A percentile compares a stretch with the other conserved stretches of the same genome.
These are phyloP conservation scores for Hofmannophila pseudospretella DNA, from an alignment of 2,888 invertebrate genomes.

Conservation along the genomic window DNA sequence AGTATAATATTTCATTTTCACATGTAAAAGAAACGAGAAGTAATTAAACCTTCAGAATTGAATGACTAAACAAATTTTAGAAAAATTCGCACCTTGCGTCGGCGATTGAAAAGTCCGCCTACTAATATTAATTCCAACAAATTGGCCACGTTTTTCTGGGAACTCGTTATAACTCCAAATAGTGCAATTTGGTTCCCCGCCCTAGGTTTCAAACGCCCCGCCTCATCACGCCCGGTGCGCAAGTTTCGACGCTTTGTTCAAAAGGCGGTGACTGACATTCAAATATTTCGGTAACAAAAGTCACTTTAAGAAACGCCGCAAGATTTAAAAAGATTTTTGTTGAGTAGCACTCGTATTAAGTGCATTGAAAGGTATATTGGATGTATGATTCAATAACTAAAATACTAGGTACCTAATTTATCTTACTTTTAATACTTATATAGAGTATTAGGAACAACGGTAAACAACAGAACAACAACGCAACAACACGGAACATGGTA, in stretches of 20 bases:
- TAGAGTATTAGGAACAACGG: too few species aligned
- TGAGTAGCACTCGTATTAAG: slow-evolving; percentile 1
- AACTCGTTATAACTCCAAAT: slow-evolving; percentile 43
- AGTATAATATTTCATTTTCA: too few species aligned
- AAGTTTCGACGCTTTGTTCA: slow-evolving; percentile 3
- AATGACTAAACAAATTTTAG: too few species aligned
- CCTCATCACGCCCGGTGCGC: slow-evolving; percentile 56
- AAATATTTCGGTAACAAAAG: slow-evolving; percentile 9
- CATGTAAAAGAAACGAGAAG: too few species aligned
- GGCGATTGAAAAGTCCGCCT: slow-evolving; percentile 28
- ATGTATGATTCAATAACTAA: too few species aligned
- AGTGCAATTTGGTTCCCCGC: slow-evolving; percentile 35
- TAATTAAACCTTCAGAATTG: too few species aligned
- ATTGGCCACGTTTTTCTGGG: slow-evolving; percentile 42
- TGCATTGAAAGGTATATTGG: slow-evolving; percentile 1
- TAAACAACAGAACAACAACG: too few species aligned
- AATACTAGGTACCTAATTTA: too few species aligned
- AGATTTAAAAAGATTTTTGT: not conserved
- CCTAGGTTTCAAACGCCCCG: slow-evolving; percentile 46
- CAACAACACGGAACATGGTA: too few species aligned
- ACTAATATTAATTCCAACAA: slow-evolving; percentile 53
- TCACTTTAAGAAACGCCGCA: slow-evolving; percentile 5
- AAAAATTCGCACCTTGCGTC: slow-evolving; percentile 32
- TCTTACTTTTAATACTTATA: too few species aligned
- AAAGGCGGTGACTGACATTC: not conserved